Conservation (phyloP, 2,797 vertebrate species). For the Eulemur mongoz region DNA sequence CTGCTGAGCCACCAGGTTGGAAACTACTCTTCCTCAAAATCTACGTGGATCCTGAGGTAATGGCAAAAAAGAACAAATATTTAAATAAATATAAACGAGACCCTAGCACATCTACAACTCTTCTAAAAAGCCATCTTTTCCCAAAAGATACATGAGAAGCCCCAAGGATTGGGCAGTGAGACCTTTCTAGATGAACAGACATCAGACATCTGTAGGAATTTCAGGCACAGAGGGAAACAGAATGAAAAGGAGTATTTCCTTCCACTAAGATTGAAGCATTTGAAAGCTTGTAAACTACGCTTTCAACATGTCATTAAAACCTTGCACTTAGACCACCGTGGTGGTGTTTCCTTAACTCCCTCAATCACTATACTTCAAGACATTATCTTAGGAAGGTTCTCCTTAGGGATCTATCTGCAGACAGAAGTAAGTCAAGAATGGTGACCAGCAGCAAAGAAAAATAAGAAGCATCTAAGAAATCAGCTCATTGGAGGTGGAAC, state of each 20-base stretch:
- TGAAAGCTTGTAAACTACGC: not conserved
- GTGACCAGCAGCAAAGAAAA: conserved; percentile 63
- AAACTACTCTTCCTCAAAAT: conserved; percentile 44
- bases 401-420: conserved; percentile 47
- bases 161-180: conserved; percentile 33
- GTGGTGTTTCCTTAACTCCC: not conserved
- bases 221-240: conserved; percentile 10
- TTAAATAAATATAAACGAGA: not conserved
- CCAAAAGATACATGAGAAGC: conserved; percentile 21
- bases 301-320: not conserved
- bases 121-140: conserved; percentile 28
- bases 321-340: not conserved
- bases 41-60: not conserved
- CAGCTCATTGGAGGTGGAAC: not conserved
- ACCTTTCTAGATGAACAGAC: not conserved
- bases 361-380: not conserved
- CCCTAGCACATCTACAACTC: not conserved
- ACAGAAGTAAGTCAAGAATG: conserved; percentile 52
- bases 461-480: conserved; percentile 56
- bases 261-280: not conserved
- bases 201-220: not conserved
- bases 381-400: conserved; percentile 30
- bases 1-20: not conserved
- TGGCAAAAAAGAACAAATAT: not conserved
- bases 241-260: not conserved